Evolutionary conservation across 2,113 vertebrate genomes (phyloP).

Genomic region (Solea senegalensis): DNA sequence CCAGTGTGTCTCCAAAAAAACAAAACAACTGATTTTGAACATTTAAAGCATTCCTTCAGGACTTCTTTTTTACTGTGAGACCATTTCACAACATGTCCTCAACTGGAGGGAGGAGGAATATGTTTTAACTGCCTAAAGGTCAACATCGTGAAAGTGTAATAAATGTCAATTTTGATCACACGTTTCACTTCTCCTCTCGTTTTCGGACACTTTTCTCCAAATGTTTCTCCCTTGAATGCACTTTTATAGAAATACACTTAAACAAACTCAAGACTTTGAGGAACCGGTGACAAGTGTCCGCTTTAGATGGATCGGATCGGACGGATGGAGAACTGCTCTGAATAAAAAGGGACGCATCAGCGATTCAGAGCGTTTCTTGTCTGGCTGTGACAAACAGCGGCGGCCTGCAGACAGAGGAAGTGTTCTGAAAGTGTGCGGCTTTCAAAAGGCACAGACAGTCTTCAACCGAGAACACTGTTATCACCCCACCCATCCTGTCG

Average conservation of each 20-base stretch:
- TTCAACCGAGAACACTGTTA: slow-evolving; percentile 59
- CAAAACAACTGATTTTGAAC: background rate
- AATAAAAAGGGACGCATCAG: background rate
- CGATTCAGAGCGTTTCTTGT: slow-evolving; percentile 4
- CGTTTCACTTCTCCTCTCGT: slow-evolving; percentile 33
- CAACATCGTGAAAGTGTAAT: background rate
- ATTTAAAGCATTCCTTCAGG: background rate
- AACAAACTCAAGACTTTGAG: too few relatives aligned
- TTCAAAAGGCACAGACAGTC: slow-evolving; percentile 53
- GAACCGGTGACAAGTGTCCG: background rate
- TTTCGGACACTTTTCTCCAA: background rate
- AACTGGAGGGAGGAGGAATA: background rate
- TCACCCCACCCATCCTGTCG: slow-evolving; percentile 71
- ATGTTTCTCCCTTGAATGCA: background rate
- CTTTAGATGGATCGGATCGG: background rate
- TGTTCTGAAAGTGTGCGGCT: slow-evolving; percentile 33
- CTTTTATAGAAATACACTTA: background rate
- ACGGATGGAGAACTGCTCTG: background rate
- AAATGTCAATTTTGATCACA: background rate
- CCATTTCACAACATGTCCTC: background rate
- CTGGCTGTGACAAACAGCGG: slow-evolving; percentile 19
- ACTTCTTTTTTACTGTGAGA: background rate
- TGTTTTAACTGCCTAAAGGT: background rate
- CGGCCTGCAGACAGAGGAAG: slow-evolving; percentile 66
- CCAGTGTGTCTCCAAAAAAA: background rate